These are phyloP conservation scores for Palythoa grandiflora DNA, from an alignment of 92 coral and sea anemone genomes.

Conservation along the genomic window DNA sequence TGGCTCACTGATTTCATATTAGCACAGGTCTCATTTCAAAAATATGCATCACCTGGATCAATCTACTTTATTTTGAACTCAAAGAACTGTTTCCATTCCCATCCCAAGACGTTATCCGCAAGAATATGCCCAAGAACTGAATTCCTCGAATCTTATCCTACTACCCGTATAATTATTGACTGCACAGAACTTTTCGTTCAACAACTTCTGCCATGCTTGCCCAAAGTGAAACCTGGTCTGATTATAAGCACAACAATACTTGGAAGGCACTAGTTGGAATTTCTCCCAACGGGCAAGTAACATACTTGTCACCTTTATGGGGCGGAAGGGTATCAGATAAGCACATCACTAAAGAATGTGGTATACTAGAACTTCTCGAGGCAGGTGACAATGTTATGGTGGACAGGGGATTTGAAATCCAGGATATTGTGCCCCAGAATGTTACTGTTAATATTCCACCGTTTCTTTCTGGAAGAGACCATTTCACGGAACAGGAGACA, in stretches of 20 bases:
- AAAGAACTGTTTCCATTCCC: too few relatives aligned
- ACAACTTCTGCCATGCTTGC: conserved; percentile 66
- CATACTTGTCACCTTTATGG: too few relatives aligned
- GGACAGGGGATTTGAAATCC: too few relatives aligned
- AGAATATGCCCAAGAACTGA: conserved; percentile 25
- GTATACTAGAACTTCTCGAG: conserved; percentile 50
- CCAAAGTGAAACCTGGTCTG: neutral
- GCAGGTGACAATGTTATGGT: conserved; percentile 50
- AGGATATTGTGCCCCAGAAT: conserved; percentile 57
- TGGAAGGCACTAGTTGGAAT: conserved; percentile 45
- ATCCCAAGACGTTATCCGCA: conserved; percentile 3
- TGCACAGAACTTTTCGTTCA: conserved; percentile 22
- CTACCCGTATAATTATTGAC: conserved; percentile 64
- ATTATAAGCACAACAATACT: conserved; percentile 61
- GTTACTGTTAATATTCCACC: conserved; percentile 75
- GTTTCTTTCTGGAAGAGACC: conserved; percentile 67
- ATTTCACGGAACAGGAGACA: conserved; percentile 62
- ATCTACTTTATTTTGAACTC: too few relatives aligned
- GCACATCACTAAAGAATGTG: conserved; percentile 59
- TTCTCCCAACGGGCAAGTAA: too few relatives aligned
- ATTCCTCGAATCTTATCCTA: conserved; percentile 56
- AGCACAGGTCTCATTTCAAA: too few relatives aligned
- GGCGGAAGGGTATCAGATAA: conserved; percentile 26
- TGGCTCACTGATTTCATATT: too few relatives aligned
- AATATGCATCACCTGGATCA: too few relatives aligned